phyloP scores from a whole-genome alignment of 2,888 invertebrate genomes.

The Cantharis rustica region DNA sequence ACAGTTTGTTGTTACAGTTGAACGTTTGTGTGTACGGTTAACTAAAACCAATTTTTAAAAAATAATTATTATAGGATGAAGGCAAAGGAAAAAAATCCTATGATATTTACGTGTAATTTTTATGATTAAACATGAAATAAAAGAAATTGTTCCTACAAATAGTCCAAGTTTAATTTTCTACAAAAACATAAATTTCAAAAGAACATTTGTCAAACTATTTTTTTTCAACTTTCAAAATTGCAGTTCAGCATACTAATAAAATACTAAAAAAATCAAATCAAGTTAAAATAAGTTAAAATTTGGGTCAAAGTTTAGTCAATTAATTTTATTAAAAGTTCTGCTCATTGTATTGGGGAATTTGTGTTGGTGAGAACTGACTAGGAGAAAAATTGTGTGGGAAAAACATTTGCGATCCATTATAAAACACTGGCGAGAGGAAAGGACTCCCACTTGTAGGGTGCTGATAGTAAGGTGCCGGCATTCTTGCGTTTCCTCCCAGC shows the following conservation, averaged over 20 bases:
- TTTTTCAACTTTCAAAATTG: neutral
- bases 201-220: neutral
- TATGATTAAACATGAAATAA: neutral
- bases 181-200: neutral
- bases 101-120: neutral
- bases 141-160: neutral
- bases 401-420: constrained; percentile 30
- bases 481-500: neutral
- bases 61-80: neutral
- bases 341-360: neutral
- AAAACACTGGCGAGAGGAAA: neutral
- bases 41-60: neutral
- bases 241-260: neutral
- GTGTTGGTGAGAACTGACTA: constrained; percentile 1
- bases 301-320: neutral
- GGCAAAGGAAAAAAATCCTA: neutral
- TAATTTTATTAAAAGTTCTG: neutral
- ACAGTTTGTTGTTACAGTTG: neutral
- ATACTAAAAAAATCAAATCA: neutral
- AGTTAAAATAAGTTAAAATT: neutral
- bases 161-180: neutral
- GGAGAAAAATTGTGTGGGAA: constrained; percentile 41
- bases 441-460: constrained; percentile 26
- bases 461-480: neutral
- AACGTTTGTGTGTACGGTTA: neutral